Base-by-base conservation (phyloP, 1,140 invertebrate species). In the Dufourea novaeangliae region DNA sequence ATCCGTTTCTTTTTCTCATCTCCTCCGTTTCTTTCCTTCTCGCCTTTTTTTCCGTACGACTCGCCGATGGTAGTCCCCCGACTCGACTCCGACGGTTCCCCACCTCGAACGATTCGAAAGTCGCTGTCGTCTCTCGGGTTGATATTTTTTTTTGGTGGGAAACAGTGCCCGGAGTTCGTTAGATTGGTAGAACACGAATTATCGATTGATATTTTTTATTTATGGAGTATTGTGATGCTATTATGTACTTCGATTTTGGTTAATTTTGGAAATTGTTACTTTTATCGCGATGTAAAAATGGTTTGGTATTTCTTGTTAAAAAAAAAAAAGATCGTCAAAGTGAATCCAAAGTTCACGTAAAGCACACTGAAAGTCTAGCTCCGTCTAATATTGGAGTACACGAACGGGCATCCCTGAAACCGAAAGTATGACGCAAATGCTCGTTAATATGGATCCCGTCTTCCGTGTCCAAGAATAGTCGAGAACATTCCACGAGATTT, bases 1-100 rank as follows among this genome's bases (percentile, higher is more conserved):
- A 56, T 37, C 64, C 25, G 14, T 39, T 80, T 22, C 41, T 32
- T 66, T 76, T 73, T 50, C 63, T 44, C n/a, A 25, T 52, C 25
- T 20, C 37, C 1, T 63, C 22, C 34, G 50, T 11, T 62, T 39
- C 25, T 27, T 62, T 29, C 64, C 41, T 74, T 17, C 2, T 7
- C 34, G 2, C 5, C 11, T 69, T 32, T 22, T 20, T 76, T 39
- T 6, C 17, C 7, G 29, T 2, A 25, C 39, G 1, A 2, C 29
- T 39, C 10, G n/a, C 29, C 10, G n/a, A n/a, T 10, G 29, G 44
- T 2, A 22, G 34, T 37, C 27, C 20, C 14, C 8, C 50, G 6
- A 27, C 20, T 12, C 1, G 17, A n/a, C 25, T 63, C 69, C 17
- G 14, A 2, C 22, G 25, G 52, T 25, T 29, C 39, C 14, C 27